These are phyloP conservation scores for Sarotherodon lohbergeri DNA, from an alignment of 2,113 vertebrate genomes.

Conservation along the genomic window DNA sequence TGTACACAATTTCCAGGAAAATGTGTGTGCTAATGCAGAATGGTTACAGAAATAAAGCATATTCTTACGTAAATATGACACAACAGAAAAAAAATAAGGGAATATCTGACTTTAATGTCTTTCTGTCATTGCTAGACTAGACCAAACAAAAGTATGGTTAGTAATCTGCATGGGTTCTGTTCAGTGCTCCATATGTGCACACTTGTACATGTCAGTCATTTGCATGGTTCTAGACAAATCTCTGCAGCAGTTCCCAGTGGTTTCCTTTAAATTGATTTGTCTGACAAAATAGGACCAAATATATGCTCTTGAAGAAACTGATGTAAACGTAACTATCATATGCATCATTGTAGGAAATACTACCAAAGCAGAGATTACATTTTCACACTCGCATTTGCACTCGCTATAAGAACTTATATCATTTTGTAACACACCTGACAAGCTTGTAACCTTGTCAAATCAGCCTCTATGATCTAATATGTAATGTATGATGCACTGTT, in stretches of 20 bases:
- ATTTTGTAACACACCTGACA: not conserved
- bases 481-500: not conserved
- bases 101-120: slow-evolving; percentile 1
- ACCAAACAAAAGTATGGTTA: not conserved
- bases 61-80: slow-evolving; percentile 53
- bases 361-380: not conserved
- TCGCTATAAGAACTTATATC: not conserved
- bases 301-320: not conserved
- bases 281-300: slow-evolving; percentile 3
- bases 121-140: not conserved
- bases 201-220: not conserved
- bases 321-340: slow-evolving; percentile 7
- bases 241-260: slow-evolving; percentile 7
- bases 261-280: not conserved
- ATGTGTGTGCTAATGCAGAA: slow-evolving; percentile 45
- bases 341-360: slow-evolving; percentile 16
- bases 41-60: slow-evolving; percentile 70
- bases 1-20: slow-evolving; percentile 42
- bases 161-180: not conserved
- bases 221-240: slow-evolving; percentile 1
- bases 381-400: not conserved
- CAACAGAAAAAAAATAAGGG: slow-evolving; percentile 46
- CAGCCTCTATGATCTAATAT: not conserved
- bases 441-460: not conserved
- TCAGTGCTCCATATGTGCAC: not conserved